Evolutionary conservation across 2,797 vertebrate species (phyloP).

Genomic region (Perodicticus potto): DNA sequence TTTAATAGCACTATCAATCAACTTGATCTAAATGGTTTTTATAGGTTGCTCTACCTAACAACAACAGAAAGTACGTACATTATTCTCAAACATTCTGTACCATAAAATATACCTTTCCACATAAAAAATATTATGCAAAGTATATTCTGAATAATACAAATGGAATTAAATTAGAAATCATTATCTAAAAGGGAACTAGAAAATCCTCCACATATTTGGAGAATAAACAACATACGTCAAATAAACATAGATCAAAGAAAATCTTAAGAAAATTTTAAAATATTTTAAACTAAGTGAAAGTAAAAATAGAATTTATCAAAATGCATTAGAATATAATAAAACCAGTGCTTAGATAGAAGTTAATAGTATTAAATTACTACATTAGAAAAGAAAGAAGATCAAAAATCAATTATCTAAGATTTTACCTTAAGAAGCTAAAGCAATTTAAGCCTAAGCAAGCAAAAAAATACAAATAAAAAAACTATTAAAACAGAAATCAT

Average conservation of each 20-base stretch:
- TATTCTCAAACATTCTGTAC: background rate
- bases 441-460: background rate
- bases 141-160: background rate
- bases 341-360: background rate
- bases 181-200: background rate
- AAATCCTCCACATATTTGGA: background rate
- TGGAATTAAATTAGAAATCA: background rate
- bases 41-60: background rate
- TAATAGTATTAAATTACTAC: background rate
- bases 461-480: background rate
- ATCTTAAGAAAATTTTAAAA: background rate
- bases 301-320: background rate
- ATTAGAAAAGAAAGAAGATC: background rate
- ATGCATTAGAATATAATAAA: background rate
- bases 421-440: background rate
- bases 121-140: background rate
- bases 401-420: background rate
- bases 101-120: background rate
- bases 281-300: slow-evolving; percentile 19
- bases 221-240: background rate
- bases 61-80: background rate
- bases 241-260: background rate
- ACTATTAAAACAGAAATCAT: background rate
- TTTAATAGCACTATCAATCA: background rate
- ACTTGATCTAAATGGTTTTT: background rate